Evolutionary conservation across 2,888 invertebrate genomes (phyloP).

Genomic region (Melolontha melolontha): DNA sequence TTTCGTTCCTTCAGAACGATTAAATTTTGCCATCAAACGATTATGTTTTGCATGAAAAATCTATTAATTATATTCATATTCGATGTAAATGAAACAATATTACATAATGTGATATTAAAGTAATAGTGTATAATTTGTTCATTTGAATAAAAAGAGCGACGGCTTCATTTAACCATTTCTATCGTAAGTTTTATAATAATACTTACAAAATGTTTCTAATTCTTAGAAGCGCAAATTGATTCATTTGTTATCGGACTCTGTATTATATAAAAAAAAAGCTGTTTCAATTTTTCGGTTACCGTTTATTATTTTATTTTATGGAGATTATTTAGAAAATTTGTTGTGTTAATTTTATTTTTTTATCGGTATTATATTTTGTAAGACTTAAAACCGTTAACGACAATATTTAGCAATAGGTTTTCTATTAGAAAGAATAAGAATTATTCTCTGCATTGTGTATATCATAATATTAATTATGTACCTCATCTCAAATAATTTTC

Average conservation of each 20-base stretch:
- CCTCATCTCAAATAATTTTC: too few relatives aligned
- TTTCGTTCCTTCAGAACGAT: too few relatives aligned
- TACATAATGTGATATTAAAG: too few relatives aligned
- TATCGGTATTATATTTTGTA: conserved; percentile 11
- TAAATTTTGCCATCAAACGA: too few relatives aligned
- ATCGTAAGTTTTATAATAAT: conserved; percentile 15
- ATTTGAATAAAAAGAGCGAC: too few relatives aligned
- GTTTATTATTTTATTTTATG: conserved; percentile 26
- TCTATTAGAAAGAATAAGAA: background rate
- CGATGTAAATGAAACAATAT: too few relatives aligned
- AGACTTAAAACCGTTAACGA: background rate
- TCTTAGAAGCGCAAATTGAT: conserved; percentile 20
- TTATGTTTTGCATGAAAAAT: too few relatives aligned
- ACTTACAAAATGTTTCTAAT: conserved; percentile 27
- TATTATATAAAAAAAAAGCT: conserved; percentile 8
- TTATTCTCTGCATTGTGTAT: background rate
- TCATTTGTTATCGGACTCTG: background rate
- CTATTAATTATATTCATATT: too few relatives aligned
- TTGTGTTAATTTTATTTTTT: too few relatives aligned
- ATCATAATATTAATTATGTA: too few relatives aligned
- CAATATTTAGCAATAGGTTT: conserved; percentile 14
- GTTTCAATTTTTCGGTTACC: conserved; percentile 25
- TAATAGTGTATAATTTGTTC: too few relatives aligned
- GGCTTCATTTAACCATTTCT: too few relatives aligned
- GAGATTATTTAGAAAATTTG: background rate